Evolutionary conservation across 2,113 vertebrate species (phyloP), one percentile per base, ranked within the genome.

Genomic region (Hypocryptadius cinnamomeus): DNA sequence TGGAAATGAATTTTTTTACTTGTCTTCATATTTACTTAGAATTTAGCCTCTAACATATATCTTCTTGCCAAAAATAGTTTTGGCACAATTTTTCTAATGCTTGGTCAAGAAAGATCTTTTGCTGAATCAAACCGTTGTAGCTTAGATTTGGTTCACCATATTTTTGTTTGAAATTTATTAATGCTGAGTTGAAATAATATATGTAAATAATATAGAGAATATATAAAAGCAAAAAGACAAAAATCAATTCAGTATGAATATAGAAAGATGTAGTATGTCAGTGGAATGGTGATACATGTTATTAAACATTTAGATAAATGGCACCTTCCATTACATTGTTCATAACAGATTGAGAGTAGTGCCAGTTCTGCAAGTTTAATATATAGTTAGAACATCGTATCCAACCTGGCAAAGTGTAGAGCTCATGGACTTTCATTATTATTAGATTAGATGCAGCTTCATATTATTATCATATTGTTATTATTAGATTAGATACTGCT

Each of bases 151-250:
- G 13, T 87, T 76, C 66, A 66, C 57, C 30, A 4, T 54, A 19
- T 13, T 77, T 89, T 61, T n/a, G 13, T 93, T 72, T 83, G 56
- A 85, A 54, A 50, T 40, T 70, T 93, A 61, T 87, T 66, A 79
- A 42, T 42, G 33, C 53, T 85, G 57, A 77, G 24, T 35, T 54
- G 7, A 40, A 15, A 40, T 40, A 24, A n/a, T 24, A 48, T 11
- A 17, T 37, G 30, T 23, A 48, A 48, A 74, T 5, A 28, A 40
- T 28, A n/a, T 15, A 28, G 42, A 40, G 30, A 48, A 54, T 48
- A 40, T 40, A 65, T 40, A n/a, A 65, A 85, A 48, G 35, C 42
- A 48, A 40, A 74, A 56, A 65, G 15, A 13, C 12, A 56, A 30
- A 56, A 74, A n/a, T 40, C 24, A 48, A 65, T 40, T 85, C 4